Conservation (phyloP, 2,797 vertebrate species). For the Brachyrhaphis roseni region DNA sequence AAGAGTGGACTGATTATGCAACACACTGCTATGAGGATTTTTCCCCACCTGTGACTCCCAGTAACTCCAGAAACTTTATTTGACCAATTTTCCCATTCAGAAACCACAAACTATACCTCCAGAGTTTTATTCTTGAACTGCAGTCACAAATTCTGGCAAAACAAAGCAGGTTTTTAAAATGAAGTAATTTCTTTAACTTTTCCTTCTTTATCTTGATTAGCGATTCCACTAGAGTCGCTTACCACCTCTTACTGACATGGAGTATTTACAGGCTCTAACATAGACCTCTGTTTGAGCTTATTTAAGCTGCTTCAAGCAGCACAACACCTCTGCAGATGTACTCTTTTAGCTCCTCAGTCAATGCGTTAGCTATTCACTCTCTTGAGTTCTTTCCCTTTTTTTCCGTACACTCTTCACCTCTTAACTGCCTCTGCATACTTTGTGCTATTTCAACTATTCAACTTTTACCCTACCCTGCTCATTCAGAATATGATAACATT, state of each 20-base stretch:
- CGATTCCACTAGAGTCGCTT: neutral
- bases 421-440: too few species aligned
- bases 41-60: neutral
- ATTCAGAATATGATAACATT: too few species aligned
- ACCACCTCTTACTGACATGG: neutral
- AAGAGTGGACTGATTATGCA: neutral
- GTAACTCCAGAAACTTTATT: neutral
- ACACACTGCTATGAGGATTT: neutral
- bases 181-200: neutral
- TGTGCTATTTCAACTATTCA: too few species aligned
- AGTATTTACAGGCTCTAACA: neutral
- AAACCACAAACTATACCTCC: neutral
- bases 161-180: neutral
- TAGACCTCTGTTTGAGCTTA: neutral
- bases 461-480: too few species aligned
- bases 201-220: neutral
- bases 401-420: too few species aligned
- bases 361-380: too few species aligned
- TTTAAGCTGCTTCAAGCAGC: neutral
- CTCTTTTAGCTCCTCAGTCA: too few species aligned
- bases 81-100: neutral
- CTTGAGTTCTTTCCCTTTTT: too few species aligned
- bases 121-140: neutral
- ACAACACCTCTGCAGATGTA: too few species aligned
- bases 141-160: neutral